Evolutionary conservation across 2,888 invertebrate genomes (phyloP).

Genomic region (Cotesia congregata): DNA sequence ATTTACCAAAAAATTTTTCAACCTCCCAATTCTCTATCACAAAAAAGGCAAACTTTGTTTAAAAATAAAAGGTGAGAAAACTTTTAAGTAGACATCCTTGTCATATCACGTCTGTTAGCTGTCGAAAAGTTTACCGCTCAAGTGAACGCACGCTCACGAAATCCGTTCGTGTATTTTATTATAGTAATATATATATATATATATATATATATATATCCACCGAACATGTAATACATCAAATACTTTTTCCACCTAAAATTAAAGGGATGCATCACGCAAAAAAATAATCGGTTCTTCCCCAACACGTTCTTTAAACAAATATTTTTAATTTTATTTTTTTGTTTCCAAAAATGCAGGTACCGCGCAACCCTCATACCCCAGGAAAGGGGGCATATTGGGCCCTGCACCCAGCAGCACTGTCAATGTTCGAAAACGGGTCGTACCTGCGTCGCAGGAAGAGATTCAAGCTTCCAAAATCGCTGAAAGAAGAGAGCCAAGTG

Average conservation of each 20-base stretch:
- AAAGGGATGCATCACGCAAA: too few species aligned
- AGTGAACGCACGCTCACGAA: conserved; percentile 12
- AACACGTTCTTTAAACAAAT: too few species aligned
- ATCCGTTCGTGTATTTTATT: neutral
- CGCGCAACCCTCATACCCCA: conserved; percentile 82
- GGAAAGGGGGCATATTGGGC: conserved; percentile 90
- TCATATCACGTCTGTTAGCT: conserved; percentile 26
- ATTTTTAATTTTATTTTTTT: too few species aligned
- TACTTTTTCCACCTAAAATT: too few species aligned
- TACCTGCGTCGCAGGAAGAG: conserved; percentile 84
- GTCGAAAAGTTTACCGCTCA: conserved; percentile 34
- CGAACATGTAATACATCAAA: too few species aligned
- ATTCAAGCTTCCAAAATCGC: conserved; percentile 85
- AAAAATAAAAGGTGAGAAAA: conserved; percentile 1
- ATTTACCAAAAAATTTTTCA: too few species aligned
- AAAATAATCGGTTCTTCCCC: too few species aligned
- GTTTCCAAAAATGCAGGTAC: conserved; percentile 72
- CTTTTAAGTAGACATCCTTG: conserved; percentile 21
- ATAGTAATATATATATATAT: too few species aligned
- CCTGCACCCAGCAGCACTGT: conserved; percentile 82
- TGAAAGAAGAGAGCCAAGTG: conserved; percentile 72
- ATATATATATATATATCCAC: too few species aligned
- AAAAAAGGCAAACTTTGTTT: neutral
- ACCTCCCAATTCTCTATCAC: too few species aligned
- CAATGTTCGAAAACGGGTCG: conserved; percentile 92